These are phyloP conservation scores for Xestia rhomboidea DNA, from an alignment of 2,888 invertebrate genomes.

Conservation along the genomic window DNA sequence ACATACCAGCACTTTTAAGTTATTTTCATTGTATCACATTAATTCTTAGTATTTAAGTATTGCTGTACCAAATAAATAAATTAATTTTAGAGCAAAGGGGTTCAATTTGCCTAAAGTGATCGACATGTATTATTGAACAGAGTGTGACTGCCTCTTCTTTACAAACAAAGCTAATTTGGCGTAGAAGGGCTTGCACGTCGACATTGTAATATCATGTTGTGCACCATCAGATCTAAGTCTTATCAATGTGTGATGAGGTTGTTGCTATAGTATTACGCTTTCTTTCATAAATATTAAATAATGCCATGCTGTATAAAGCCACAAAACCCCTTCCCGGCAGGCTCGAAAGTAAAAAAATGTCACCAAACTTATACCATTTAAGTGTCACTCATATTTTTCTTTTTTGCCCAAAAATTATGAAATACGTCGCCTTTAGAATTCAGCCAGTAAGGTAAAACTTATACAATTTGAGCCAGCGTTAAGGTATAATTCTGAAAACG, in stretches of 20 bases:
- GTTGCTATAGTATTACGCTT: neutral
- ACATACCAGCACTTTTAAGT: no score
- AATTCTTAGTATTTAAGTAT: no score
- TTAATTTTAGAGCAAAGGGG: neutral
- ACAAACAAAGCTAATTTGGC: neutral
- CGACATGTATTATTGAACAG: neutral
- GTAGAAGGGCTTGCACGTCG: neutral
- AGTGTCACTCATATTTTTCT: slow-evolving; percentile 42
- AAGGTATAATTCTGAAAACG: slow-evolving; percentile 16
- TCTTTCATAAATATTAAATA: slow-evolving; percentile 9
- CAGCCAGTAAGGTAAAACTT: slow-evolving; percentile 44
- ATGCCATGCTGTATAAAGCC: neutral
- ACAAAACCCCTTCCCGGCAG: neutral
- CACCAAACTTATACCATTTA: slow-evolving; percentile 38
- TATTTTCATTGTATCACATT: no score
- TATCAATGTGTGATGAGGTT: neutral
- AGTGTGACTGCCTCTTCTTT: neutral
- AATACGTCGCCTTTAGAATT: slow-evolving; percentile 26
- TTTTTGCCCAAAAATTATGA: slow-evolving; percentile 45
- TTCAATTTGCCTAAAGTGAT: neutral
- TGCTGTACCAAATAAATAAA: no score
- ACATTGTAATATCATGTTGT: neutral
- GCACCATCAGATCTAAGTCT: neutral
- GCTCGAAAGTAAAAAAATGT: slow-evolving; percentile 11
- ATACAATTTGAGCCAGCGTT: slow-evolving; percentile 46